These are phyloP conservation scores for Pelagia noctiluca DNA, from an alignment of 30 jellyfish, hydroid and myxozoan species.

Conservation along the genomic window DNA sequence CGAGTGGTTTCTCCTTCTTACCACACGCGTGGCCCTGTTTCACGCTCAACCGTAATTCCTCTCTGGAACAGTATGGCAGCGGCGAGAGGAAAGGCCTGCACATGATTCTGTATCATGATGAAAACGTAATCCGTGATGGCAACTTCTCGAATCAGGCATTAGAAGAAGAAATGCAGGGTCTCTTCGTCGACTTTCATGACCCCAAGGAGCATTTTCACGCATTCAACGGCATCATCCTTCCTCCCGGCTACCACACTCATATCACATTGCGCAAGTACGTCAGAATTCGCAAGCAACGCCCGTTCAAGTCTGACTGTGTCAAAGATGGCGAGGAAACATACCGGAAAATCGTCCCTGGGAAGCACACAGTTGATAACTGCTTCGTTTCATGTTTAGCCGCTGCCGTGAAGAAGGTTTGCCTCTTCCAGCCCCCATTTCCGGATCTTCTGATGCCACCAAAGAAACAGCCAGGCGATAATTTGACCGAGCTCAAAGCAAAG, in stretches of 20 bases:
- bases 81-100: constrained; percentile 35
- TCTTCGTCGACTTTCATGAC: constrained; percentile 4
- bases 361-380: constrained; percentile 4
- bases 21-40: constrained; percentile 51
- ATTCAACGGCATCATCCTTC: background rate
- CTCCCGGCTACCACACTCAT: constrained; percentile 28
- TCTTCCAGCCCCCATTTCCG: background rate
- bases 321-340: background rate
- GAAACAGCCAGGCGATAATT: background rate
- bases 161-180: background rate
- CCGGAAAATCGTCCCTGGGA: background rate
- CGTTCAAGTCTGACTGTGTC: constrained; percentile 8
- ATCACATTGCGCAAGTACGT: background rate
- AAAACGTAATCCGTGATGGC: background rate
- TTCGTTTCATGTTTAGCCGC: background rate
- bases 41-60: constrained; percentile 8
- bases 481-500: background rate
- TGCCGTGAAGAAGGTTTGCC: background rate
- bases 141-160: background rate
- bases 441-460: background rate
- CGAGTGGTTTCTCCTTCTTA: background rate
- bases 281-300: background rate
- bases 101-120: constrained; percentile 26
- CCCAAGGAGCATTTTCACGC: background rate
- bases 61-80: constrained; percentile 18